Percentiles rank a stretch among this genome's conserved stretches.
These are phyloP conservation scores for Regulus satrapa DNA, from an alignment of 2,113 vertebrate genomes.

Conservation along the genomic window DNA sequence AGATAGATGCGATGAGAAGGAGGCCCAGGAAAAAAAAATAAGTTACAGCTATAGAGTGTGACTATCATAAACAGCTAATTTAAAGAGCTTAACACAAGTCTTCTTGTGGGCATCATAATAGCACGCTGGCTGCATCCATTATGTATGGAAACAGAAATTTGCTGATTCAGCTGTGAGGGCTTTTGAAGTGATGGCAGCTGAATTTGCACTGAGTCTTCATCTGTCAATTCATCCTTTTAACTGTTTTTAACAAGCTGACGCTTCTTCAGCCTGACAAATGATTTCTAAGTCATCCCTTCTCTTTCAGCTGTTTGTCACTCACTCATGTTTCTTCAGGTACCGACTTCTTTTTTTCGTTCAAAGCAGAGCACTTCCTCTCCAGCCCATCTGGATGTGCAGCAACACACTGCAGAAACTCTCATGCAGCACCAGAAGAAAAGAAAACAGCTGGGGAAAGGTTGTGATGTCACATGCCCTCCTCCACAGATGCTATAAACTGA, in stretches of 20 bases:
- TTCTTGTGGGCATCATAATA: background rate
- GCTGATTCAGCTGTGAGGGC: slow-evolving; percentile 25
- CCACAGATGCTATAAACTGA: background rate
- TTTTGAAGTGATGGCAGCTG: slow-evolving; percentile 41
- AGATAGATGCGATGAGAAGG: background rate
- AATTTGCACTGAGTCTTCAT: background rate
- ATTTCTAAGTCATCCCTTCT: background rate
- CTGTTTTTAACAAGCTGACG: background rate
- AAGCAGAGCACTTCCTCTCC: background rate
- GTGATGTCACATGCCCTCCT: background rate
- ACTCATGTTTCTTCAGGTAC: background rate
- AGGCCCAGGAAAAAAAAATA: background rate
- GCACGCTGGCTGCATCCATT: background rate
- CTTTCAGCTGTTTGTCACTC: slow-evolving; percentile 26
- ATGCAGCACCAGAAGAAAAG: slow-evolving; percentile 4
- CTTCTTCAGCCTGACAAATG: slow-evolving; percentile 17
- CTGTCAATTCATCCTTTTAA: slow-evolving; percentile 35
- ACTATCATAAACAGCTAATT: background rate
- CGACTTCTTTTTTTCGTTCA: background rate
- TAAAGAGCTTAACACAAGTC: background rate
- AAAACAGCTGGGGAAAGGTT: slow-evolving; percentile 48
- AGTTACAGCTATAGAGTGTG: background rate
- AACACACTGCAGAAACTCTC: slow-evolving; percentile 10
- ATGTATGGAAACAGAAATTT: background rate
- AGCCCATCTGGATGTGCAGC: slow-evolving; percentile 1